Evolutionary conservation across 2,797 vertebrate genomes (phyloP), one percentile per base, ranked within the genome.

Genomic region (Columba guinea): DNA sequence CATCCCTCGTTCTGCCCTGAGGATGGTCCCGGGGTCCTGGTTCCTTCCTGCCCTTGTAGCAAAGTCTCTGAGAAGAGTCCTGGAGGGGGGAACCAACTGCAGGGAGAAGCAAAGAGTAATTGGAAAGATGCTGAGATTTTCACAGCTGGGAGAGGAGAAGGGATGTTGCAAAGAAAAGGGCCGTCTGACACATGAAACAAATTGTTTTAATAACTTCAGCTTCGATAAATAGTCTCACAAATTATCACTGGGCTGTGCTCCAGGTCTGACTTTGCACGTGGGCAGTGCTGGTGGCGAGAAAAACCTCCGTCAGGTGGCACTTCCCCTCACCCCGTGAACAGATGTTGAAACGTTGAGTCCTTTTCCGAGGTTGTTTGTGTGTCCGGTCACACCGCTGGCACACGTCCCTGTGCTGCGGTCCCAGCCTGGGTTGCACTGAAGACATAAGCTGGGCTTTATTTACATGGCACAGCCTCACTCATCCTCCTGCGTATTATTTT

Each of bases 41-140:
- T 67, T 79, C 78, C 91, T 96, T 94, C 92, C 94, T 97, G 91
- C 84, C 68, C 96, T 71, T 86, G 84, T 71, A 17, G 20, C 48
- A 46, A 44, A 52, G n/a, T 35, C 83, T 94, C 59, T 12, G 56
- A 35, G 78, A 5, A 27, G 65, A 32, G 26, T 13, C 53, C 7
- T 6, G 9, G 80, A 64, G 34, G 75, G 3, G 3, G 64, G 18
- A 52, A 28, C 41, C 32, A 49, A 46, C 13, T 15, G 22, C 34
- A 75, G 73, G 32, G 85, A 59, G 44, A 32, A 37, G 77, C 51
- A 30, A 18, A 46, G 51, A 52, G 71, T 16, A 62, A n/a, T 4
- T 53, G 80, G 76, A 46, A 58, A 32, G 77, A 5, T 1, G 28
- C 49, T 86, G 91, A 14, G 20, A 39, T 34, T 88, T 80, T 78